Conservation (phyloP, 2,113 vertebrate species). For the Hippocampus barbouri region DNA sequence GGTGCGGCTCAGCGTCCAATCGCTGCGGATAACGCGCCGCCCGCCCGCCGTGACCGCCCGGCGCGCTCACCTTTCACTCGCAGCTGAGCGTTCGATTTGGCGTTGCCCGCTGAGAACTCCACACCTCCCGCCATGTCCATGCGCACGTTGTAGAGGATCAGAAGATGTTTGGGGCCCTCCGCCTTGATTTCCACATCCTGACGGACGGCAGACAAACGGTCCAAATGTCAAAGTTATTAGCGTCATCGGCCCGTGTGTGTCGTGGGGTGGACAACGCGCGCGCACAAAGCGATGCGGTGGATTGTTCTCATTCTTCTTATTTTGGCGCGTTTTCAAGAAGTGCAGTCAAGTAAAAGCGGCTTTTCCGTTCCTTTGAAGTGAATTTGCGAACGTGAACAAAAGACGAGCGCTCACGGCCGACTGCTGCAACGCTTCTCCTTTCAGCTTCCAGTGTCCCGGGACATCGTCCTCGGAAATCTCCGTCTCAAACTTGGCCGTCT, state of each 20-base stretch:
- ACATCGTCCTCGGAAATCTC: conserved; percentile 93
- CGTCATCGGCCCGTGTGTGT: too few species aligned
- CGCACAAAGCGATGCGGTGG: too few species aligned
- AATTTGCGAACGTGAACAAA: neutral
- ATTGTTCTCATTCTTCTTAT: too few species aligned
- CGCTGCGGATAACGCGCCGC: conserved; percentile 74
- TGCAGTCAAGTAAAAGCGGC: neutral
- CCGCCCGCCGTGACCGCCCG: conserved; percentile 71
- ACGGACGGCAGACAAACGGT: conserved; percentile 6
- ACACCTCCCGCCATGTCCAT: conserved; percentile 88
- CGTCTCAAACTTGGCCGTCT: conserved; percentile 90
- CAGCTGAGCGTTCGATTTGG: conserved; percentile 90
- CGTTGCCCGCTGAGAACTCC: conserved; percentile 93
- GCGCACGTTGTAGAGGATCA: conserved; percentile 87
- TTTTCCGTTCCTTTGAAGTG: neutral
- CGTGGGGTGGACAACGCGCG: too few species aligned
- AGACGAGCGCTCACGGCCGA: conserved; percentile 77
- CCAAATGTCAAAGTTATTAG: too few species aligned
- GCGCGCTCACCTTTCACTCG: conserved; percentile 84
- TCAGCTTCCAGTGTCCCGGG: conserved; percentile 89
- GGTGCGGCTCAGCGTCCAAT: conserved; percentile 57
- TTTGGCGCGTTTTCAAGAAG: too few species aligned
- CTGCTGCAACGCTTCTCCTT: conserved; percentile 84
- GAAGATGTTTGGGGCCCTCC: conserved; percentile 86
- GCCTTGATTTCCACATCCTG: conserved; percentile 97